Conservation (phyloP, 2,797 vertebrate species). For the Ctenochaetus hawaiiensis region DNA sequence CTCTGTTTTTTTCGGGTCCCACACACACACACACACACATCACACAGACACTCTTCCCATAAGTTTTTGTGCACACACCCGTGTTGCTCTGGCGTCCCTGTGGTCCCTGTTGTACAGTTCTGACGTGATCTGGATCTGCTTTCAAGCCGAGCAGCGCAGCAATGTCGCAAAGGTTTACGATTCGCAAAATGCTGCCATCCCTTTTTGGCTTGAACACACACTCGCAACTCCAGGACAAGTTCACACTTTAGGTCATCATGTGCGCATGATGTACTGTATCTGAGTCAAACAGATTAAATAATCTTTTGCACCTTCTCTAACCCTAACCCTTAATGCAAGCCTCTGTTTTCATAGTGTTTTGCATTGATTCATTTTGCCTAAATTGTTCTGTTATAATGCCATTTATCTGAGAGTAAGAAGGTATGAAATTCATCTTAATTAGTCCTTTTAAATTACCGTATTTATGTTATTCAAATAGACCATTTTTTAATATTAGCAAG, state of each 20-base stretch:
- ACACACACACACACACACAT: conserved; percentile 41
- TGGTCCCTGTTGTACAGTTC: conserved; percentile 40
- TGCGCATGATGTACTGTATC: background rate
- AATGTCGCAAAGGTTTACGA: conserved; percentile 48
- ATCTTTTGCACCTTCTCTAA: conserved; percentile 4
- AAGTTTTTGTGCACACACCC: conserved; percentile 52
- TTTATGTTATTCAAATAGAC: background rate
- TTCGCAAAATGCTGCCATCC: conserved; percentile 19
- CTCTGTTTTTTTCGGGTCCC: conserved; percentile 10
- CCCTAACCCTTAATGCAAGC: background rate
- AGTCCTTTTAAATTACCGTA: background rate
- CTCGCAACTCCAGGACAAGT: conserved; percentile 5
- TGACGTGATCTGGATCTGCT: conserved; percentile 60
- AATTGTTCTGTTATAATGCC: background rate
- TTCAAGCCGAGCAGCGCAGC: conserved; percentile 24
- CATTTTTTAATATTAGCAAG: conserved; percentile 30
- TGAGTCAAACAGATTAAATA: conserved; percentile 15
- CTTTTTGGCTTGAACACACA: conserved; percentile 19
- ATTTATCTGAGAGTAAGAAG: background rate
- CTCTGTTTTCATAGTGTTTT: background rate
- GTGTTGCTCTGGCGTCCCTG: conserved; percentile 44
- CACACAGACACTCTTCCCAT: conserved; percentile 21
- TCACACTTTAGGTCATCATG: conserved; percentile 18
- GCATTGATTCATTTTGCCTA: background rate
- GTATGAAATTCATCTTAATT: background rate